Percentiles rank a stretch among this genome's conserved stretches.
phyloP scores from a whole-genome alignment of 1,140 invertebrate species.

The Anagrus nilaparvatae region DNA sequence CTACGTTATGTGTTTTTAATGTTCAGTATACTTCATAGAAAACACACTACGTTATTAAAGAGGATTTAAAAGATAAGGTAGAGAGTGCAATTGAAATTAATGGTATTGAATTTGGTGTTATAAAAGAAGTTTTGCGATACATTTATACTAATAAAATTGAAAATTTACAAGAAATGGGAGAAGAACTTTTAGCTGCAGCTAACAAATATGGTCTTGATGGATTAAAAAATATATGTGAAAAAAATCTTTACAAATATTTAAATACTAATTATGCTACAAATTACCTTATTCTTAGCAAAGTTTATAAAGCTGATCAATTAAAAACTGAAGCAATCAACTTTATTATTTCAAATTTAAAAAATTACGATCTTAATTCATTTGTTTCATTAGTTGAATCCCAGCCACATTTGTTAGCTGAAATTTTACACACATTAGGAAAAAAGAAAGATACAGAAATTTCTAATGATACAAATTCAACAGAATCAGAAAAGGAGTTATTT shows the following conservation, averaged over 20 bases:
- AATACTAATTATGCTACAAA: neutral
- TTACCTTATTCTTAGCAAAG: neutral
- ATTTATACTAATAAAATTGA: neutral
- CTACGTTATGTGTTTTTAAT: conserved; percentile 83
- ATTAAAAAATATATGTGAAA: neutral
- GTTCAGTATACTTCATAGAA: too few relatives aligned
- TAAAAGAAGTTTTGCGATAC: neutral
- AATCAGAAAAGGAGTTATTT: too few relatives aligned
- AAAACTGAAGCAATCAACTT: neutral
- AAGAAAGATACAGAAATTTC: too few relatives aligned
- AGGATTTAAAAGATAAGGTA: neutral
- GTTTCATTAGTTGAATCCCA: too few relatives aligned
- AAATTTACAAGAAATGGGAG: neutral
- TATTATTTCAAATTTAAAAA: neutral
- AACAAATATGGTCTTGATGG: neutral
- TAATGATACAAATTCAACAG: too few relatives aligned
- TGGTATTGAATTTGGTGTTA: neutral
- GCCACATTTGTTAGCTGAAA: too few relatives aligned
- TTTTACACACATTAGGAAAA: too few relatives aligned
- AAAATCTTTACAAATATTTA: neutral
- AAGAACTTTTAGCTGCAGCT: neutral
- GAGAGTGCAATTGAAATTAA: too few relatives aligned
- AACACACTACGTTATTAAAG: too few relatives aligned
- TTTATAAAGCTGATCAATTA: neutral
- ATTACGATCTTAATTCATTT: too few relatives aligned